Percentiles rank a stretch among this genome's conserved stretches.
Evolutionary conservation across 2,888 invertebrate species (phyloP).

Genomic region (Oasisia sp.): DNA sequence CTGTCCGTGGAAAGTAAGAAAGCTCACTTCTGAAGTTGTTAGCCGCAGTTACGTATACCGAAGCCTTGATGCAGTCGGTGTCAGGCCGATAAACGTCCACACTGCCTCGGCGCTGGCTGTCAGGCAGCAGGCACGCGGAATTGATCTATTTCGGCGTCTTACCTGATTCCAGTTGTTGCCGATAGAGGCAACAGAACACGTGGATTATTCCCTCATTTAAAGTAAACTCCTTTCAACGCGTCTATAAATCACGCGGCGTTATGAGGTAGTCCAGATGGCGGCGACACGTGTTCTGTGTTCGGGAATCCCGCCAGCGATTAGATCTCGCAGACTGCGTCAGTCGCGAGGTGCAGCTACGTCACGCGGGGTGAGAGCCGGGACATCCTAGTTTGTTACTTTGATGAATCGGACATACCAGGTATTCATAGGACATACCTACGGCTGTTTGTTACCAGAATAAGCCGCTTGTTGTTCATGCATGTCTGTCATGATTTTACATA

Average conservation of each 20-base stretch:
- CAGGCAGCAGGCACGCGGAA: not conserved
- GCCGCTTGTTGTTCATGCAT: not conserved
- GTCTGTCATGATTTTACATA: not conserved
- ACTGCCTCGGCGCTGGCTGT: not conserved
- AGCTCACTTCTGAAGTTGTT: too few species aligned
- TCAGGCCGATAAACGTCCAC: not conserved
- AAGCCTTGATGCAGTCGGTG: not conserved
- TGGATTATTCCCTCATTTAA: not conserved
- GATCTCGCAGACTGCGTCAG: not conserved
- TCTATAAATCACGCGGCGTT: not conserved
- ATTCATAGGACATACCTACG: not conserved
- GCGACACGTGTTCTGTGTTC: not conserved
- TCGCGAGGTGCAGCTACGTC: not conserved
- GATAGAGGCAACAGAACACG: not conserved
- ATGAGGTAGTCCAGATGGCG: not conserved
- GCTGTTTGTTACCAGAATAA: not conserved
- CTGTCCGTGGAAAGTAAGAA: too few species aligned
- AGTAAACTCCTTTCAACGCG: slow-evolving; percentile 1
- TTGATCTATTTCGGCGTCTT: not conserved
- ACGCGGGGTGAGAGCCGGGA: not conserved
- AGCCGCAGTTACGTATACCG: too few species aligned
- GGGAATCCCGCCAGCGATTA: not conserved
- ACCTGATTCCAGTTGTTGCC: not conserved
- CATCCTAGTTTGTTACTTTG: not conserved
- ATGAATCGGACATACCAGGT: not conserved